Conservation (phyloP, 2,888 invertebrate genomes). For the Cetonia aurata region DNA sequence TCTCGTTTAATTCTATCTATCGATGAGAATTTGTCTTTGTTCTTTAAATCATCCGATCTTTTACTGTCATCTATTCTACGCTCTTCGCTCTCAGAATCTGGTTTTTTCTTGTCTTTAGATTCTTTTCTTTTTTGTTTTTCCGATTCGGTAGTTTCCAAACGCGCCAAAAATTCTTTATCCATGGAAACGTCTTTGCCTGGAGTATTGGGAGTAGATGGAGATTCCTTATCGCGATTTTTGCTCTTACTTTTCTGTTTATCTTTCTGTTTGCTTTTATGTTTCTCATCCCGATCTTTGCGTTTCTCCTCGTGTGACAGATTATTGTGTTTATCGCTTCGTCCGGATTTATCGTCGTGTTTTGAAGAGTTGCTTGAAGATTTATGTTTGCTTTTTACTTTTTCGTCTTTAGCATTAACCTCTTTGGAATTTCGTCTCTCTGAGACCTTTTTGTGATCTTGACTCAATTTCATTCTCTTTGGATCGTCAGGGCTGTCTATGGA, state of each 20-base stretch:
- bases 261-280: constrained; percentile 56
- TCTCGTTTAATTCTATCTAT: constrained; percentile 51
- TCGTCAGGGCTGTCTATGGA: constrained; percentile 71
- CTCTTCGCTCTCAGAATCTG: constrained; percentile 69
- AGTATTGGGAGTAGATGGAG: constrained; percentile 55
- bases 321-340: constrained; percentile 72
- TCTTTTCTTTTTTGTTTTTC: constrained; percentile 71
- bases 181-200: constrained; percentile 58
- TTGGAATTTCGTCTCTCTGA: constrained; percentile 79
- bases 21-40: constrained; percentile 51
- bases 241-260: constrained; percentile 59
- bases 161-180: constrained; percentile 73
- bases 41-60: constrained; percentile 53
- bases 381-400: constrained; percentile 67
- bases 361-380: constrained; percentile 72
- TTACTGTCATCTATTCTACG: constrained; percentile 37
- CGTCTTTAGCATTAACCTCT: constrained; percentile 68
- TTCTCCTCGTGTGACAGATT: constrained; percentile 65
- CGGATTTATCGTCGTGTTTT: constrained; percentile 71
- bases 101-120: constrained; percentile 70
- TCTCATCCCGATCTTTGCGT: constrained; percentile 58
- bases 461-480: constrained; percentile 74
- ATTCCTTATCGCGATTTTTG: constrained; percentile 62
- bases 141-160: constrained; percentile 72
- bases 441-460: constrained; percentile 67